phyloP scores from a whole-genome alignment of 37 sponge, comb jelly and placozoan species.

The Theonella swinhoei region DNA sequence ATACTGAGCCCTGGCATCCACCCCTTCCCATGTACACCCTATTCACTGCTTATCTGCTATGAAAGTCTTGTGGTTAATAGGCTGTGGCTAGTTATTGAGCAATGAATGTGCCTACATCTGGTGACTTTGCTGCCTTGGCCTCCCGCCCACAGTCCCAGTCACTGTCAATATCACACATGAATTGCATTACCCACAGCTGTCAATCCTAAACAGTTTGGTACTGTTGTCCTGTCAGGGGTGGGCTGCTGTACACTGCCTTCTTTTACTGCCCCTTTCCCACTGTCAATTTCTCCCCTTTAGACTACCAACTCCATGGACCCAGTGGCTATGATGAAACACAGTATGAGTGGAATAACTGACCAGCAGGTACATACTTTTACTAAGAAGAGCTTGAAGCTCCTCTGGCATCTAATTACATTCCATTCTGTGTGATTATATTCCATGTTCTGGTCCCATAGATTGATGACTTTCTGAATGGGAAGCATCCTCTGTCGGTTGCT shows the following conservation, averaged over 20 bases:
- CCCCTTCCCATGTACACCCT: not conserved
- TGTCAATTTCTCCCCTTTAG: too few relatives aligned
- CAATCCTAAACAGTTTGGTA: not conserved
- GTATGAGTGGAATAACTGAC: slow-evolving; percentile 73
- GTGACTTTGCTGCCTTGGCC: not conserved
- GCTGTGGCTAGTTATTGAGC: not conserved
- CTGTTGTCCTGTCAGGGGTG: not conserved
- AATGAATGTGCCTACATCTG: not conserved
- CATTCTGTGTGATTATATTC: not conserved
- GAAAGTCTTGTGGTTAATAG: not conserved
- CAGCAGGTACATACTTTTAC: slow-evolving; percentile 37
- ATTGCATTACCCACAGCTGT: not conserved
- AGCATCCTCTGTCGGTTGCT: slow-evolving; percentile 67
- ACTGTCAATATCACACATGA: not conserved
- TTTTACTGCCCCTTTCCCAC: not conserved
- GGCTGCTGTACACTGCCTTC: not conserved
- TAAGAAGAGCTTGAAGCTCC: not conserved
- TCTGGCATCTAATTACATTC: not conserved
- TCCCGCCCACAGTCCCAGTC: not conserved
- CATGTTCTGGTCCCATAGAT: slow-evolving; percentile 42
- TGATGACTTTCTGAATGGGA: slow-evolving; percentile 76
- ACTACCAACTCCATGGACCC: slow-evolving; percentile 60
- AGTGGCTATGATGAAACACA: slow-evolving; percentile 79
- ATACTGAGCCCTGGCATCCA: not conserved
- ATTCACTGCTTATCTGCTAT: not conserved